Evolutionary conservation across 2,113 vertebrate species (phyloP).

Genomic region (Hypanus sabinus): DNA sequence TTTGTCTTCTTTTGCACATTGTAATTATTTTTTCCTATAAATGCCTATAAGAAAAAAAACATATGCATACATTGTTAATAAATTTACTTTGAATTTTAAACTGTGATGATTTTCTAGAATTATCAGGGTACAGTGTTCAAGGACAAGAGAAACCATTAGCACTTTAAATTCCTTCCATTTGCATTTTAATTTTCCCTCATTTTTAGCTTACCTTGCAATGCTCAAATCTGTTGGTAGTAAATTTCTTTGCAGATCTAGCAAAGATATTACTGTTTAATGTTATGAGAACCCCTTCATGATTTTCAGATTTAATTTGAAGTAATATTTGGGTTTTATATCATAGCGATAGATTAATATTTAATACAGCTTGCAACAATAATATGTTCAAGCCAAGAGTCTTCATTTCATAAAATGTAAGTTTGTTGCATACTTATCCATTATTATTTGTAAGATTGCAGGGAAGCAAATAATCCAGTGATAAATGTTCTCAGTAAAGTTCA

Average conservation of each 20-base stretch:
- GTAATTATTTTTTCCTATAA: no score
- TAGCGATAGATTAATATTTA: background rate
- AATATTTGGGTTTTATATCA: background rate
- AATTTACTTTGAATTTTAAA: no score
- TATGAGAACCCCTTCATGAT: background rate
- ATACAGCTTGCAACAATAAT: background rate
- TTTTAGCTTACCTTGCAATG: background rate
- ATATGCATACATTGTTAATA: no score
- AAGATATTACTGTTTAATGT: background rate
- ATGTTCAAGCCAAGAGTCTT: background rate
- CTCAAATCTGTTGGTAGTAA: background rate
- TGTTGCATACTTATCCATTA: background rate
- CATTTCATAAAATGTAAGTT: background rate
- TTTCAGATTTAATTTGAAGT: background rate
- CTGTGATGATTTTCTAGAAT: no score
- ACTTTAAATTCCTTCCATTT: background rate
- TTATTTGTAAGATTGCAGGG: background rate
- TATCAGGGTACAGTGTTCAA: background rate
- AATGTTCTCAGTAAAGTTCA: background rate
- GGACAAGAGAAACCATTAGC: background rate
- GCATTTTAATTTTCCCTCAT: background rate
- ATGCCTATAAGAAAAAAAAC: no score
- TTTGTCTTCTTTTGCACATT: no score
- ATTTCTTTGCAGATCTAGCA: background rate
- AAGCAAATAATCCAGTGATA: background rate